Conservation (phyloP, 2,888 invertebrate genomes). For the Epistrophella euchroma region DNA sequence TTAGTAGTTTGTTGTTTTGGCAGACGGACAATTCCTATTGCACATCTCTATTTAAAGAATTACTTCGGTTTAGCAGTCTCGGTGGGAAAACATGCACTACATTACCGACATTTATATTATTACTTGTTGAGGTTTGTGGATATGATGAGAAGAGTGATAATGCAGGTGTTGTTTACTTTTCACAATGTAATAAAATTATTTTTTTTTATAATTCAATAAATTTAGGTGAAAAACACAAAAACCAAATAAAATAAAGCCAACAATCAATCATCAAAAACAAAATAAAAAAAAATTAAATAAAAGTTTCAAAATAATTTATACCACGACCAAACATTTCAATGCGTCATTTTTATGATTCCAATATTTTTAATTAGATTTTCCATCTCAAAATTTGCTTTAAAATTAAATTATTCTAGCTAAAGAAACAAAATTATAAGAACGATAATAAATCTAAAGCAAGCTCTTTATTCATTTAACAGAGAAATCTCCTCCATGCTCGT, state of each 20-base stretch:
- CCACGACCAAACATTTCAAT: background rate
- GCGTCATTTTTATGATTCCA: conserved; percentile 14
- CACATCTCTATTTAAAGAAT: too few relatives aligned
- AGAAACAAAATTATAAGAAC: background rate
- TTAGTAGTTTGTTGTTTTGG: too few relatives aligned
- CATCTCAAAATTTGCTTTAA: background rate
- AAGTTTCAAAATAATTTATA: background rate
- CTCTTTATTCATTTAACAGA: conserved; percentile 17
- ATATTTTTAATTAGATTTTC: conserved; percentile 11
- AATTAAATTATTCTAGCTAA: conserved; percentile 7
- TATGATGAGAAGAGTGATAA: too few relatives aligned
- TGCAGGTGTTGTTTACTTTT: background rate
- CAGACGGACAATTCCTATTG: too few relatives aligned
- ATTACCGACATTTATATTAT: too few relatives aligned
- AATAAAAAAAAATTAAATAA: background rate
- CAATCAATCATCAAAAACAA: conserved; percentile 6
- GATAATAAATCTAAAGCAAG: background rate
- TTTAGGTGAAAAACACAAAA: background rate
- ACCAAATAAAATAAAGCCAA: background rate
- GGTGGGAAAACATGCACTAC: too few relatives aligned
- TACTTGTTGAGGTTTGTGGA: too few relatives aligned
- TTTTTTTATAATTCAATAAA: background rate
- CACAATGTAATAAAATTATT: background rate
- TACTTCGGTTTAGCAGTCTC: too few relatives aligned
- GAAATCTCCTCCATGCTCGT: conserved; percentile 18